Evolutionary conservation across 2,888 invertebrate genomes (phyloP), one percentile per base, ranked within the genome.

Genomic region (Orthonychiurus folsomi): DNA sequence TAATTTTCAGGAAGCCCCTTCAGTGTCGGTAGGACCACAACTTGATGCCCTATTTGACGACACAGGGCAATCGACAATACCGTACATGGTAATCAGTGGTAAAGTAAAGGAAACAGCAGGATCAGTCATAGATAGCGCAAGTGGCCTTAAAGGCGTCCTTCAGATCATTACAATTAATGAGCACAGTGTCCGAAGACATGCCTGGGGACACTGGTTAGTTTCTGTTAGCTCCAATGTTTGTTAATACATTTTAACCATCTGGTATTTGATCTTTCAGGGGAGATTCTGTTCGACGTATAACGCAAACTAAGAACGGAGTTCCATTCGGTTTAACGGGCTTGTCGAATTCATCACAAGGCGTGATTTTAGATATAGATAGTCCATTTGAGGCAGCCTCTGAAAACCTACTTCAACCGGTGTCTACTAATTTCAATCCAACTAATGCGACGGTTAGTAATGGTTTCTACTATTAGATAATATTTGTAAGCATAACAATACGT

Each of bases 161-260:
- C 70, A 72, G 68, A 61, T 69, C 2, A 65, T 70, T 50, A 68
- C 70, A 15, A 26, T 72, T 5, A 72, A 67, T 55, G 72, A 72
- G 27, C 72, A 72, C 53, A 68, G 68, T 58, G 66, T 67, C n/a
- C 55, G 68, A 9, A 59, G 72, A 2, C 63, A 67, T 28, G 66
- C 69, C 24, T 69, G 68, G 20, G 70, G 70, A n/a, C 68, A 69
- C 57, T 72, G 72, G 72, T 69, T 64, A 60, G 25, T 28, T 52
- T 18, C 20, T 25, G 48, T 37, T 37, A 5, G 5, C 37, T 37
- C 37, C 37, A 37, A n/a, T n/a, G n/a, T n/a, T n/a, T 50, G 15
- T n/a, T n/a, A 47, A 24, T 15, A 21, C 47, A 56, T 18, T 48
- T 56, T 23, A 25, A 20, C 20, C 9, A 58, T 50, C 20, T 37